phyloP scores from a whole-genome alignment of 2,888 invertebrate genomes.

The Epirrhoe alternata region DNA sequence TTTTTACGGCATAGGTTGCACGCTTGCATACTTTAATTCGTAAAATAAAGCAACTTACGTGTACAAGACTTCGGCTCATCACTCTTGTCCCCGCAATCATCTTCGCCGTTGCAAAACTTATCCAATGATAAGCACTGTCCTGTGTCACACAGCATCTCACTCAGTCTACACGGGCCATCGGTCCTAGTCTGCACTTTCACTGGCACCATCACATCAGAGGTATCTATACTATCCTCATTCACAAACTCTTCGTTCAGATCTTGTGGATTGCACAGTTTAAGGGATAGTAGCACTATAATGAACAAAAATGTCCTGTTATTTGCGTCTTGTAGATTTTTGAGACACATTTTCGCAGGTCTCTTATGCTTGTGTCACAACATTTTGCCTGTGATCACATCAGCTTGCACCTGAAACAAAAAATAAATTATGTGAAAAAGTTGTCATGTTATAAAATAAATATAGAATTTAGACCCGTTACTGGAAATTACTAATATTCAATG shows the following conservation, averaged over 20 bases:
- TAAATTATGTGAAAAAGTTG: not conserved
- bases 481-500: not conserved
- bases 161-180: slow-evolving; percentile 81
- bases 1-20: too few species aligned
- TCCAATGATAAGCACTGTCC: slow-evolving; percentile 90
- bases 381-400: slow-evolving; percentile 44
- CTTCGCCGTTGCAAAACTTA: slow-evolving; percentile 91
- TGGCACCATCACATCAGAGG: slow-evolving; percentile 62
- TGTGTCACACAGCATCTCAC: slow-evolving; percentile 86
- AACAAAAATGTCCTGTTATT: slow-evolving; percentile 75
- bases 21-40: too few species aligned
- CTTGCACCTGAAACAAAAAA: slow-evolving; percentile 62
- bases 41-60: too few species aligned
- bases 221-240: slow-evolving; percentile 71
- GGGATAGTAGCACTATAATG: slow-evolving; percentile 73
- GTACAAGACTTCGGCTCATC: slow-evolving; percentile 91
- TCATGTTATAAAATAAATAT: not conserved
- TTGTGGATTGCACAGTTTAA: slow-evolving; percentile 79
- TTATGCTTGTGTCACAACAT: slow-evolving; percentile 67
- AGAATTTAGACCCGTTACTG: not conserved
- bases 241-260: slow-evolving; percentile 76
- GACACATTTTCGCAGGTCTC: slow-evolving; percentile 67
- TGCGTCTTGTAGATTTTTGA: slow-evolving; percentile 66
- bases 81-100: slow-evolving; percentile 91
- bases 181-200: slow-evolving; percentile 68